These are phyloP conservation scores for Thereva unica DNA, from an alignment of 2,888 invertebrate genomes.

Conservation along the genomic window DNA sequence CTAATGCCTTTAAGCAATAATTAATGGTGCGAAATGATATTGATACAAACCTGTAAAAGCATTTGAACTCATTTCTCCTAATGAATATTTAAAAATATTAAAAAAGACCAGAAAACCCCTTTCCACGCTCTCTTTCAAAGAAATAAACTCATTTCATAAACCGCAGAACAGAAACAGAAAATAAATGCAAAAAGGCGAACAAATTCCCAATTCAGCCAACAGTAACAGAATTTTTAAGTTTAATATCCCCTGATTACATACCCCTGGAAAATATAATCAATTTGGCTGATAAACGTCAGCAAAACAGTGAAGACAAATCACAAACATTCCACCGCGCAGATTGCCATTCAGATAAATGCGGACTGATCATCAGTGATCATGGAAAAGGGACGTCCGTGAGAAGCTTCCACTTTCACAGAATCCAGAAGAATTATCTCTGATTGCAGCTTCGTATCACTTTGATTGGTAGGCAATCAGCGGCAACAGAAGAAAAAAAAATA, in stretches of 20 bases:
- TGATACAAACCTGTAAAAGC: too few species aligned
- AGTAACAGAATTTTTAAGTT: constrained; percentile 20
- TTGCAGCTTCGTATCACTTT: constrained; percentile 25
- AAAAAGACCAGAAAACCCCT: too few species aligned
- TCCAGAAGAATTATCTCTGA: constrained; percentile 27
- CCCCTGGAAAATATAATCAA: constrained; percentile 21
- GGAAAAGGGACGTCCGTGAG: constrained; percentile 31
- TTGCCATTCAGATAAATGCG: constrained; percentile 26
- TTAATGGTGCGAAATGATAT: too few species aligned
- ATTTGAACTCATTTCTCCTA: too few species aligned
- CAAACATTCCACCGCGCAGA: constrained; percentile 25
- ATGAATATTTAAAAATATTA: too few species aligned
- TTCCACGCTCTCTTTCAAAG: too few species aligned
- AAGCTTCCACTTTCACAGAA: constrained; percentile 32
- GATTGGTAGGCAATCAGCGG: constrained; percentile 31
- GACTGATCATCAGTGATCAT: constrained; percentile 20
- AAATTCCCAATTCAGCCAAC: constrained; percentile 7
- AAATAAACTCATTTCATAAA: too few species aligned
- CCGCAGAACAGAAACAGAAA: too few species aligned
- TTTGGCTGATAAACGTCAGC: constrained; percentile 32
- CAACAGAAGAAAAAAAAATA: constrained; percentile 13
- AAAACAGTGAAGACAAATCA: constrained; percentile 32
- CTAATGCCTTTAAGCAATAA: too few species aligned
- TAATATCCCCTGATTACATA: constrained; percentile 28
- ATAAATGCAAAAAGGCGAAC: neutral